Percentiles rank a stretch among this genome's conserved stretches.
Conservation (phyloP, 1,140 invertebrate genomes). For the Lordiphosa mommai region DNA sequence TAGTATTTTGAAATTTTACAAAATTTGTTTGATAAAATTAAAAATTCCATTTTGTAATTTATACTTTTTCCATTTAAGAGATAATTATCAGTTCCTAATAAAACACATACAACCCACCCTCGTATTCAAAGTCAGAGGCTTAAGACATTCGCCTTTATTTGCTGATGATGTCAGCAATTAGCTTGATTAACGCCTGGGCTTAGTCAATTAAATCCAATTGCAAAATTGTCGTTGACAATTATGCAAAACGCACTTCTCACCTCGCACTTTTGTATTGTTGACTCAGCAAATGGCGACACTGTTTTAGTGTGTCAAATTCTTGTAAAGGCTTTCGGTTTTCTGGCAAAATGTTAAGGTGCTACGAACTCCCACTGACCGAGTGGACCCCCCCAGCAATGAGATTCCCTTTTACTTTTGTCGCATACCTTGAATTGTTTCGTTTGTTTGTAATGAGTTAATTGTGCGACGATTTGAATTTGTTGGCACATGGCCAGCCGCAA, state of each 20-base stretch:
- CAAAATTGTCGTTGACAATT: constrained; percentile 27
- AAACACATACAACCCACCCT: too few species aligned
- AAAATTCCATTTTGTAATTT: too few species aligned
- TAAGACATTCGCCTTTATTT: constrained; percentile 10
- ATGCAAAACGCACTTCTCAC: constrained; percentile 46
- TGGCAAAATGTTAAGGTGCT: constrained; percentile 43
- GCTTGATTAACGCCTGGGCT: constrained; percentile 50
- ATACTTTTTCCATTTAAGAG: too few species aligned
- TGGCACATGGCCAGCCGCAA: constrained; percentile 24
- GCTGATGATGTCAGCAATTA: constrained; percentile 52
- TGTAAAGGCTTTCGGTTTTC: too few species aligned
- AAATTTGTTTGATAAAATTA: too few species aligned
- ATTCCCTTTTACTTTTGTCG: constrained; percentile 17
- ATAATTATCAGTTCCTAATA: too few species aligned
- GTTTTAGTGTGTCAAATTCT: constrained; percentile 6
- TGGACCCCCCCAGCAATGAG: neutral
- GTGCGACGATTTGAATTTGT: constrained; percentile 18
- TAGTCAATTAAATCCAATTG: constrained; percentile 48
- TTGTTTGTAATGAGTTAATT: constrained; percentile 40
- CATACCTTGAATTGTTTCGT: constrained; percentile 25
- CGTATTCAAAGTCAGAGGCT: constrained; percentile 10
- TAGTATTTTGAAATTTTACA: too few species aligned
- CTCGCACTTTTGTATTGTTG: neutral
- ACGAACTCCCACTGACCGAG: constrained; percentile 45
- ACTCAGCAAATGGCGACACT: constrained; percentile 11